Conservation (phyloP, 1,140 invertebrate genomes). For the Brachionus koreanus region DNA sequence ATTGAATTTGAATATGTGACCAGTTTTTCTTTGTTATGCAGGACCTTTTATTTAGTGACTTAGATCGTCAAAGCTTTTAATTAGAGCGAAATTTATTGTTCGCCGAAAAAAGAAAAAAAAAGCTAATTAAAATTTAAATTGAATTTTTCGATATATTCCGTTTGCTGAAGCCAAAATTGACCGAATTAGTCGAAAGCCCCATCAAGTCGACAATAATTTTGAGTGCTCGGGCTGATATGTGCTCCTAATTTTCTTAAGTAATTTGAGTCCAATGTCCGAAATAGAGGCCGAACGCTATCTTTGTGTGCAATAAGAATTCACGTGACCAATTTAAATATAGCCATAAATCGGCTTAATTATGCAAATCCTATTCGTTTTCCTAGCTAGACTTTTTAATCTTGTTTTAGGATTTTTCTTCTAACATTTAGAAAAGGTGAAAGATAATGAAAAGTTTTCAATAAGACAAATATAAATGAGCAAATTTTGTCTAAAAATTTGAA, state of each 20-base stretch:
- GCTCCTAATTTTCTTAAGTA: not conserved
- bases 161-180: not conserved
- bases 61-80: constrained; percentile 1
- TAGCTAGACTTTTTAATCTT: not conserved
- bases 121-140: not conserved
- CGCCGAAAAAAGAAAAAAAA: not conserved
- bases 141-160: not conserved
- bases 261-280: not conserved
- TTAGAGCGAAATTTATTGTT: constrained; percentile 6
- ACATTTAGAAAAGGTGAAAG: not conserved
- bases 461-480: not conserved
- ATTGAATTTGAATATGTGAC: constrained; percentile 2
- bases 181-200: not conserved
- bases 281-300: not conserved
- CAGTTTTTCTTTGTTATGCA: constrained; percentile 1
- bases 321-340: not conserved
- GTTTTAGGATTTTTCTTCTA: constrained; percentile 1
- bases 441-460: not conserved
- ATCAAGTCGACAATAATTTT: not conserved
- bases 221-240: not conserved
- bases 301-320: not conserved
- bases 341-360: not conserved
- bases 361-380: not conserved
- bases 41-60: constrained; percentile 8
- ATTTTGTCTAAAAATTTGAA: not conserved